Evolutionary conservation across 2,888 invertebrate genomes (phyloP), one percentile per base, ranked within the genome.

Genomic region (Leptinotarsa peninsularis): DNA sequence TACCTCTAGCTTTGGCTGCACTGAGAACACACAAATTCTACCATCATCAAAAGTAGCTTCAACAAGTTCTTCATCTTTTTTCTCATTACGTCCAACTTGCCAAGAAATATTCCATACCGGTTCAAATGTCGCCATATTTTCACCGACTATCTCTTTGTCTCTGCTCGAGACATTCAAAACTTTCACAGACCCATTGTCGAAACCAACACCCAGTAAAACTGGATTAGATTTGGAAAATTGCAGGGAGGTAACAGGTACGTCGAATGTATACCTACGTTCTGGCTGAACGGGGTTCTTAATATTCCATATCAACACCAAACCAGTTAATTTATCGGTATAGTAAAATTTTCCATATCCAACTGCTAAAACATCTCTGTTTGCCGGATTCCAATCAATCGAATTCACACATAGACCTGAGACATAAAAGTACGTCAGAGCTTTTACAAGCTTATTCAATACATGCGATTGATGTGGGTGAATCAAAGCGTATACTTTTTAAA

Each of bases 251-350:
- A 95, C 91, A 0, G 94, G 91, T 67, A 90, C 89, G 0, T 89
- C 84, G 83, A 94, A 95, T 4, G 87, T 82, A 82, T 93, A 95
- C 7, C 90, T 84, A 77, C 94, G 90, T 85, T 95, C 95, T 0
- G 95, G 95, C 83, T 93, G 92, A 17, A 91, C 91, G 0, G 95
- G 95, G 86, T 95, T 96, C 87, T 96, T 94, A 1, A 93, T 93
- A 83, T 93, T 94, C 96, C 96, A 96, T 74, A 95, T 87, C 81
- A 93, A 91, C 1, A 96, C 90, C 54, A 93, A 84, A 0, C 96
- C 96, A 1, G 87, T 86, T n/a, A 88, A 88, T 0, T 88, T 87
- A 49, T 92, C 91, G 0, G 90, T 89, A 83, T 91, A 92, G 50
- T 89, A 90, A 80, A 91, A 93, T 82, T 92, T 91, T 0, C 94